Conservation (phyloP, 2,888 invertebrate species). For the Metalampra italica region DNA sequence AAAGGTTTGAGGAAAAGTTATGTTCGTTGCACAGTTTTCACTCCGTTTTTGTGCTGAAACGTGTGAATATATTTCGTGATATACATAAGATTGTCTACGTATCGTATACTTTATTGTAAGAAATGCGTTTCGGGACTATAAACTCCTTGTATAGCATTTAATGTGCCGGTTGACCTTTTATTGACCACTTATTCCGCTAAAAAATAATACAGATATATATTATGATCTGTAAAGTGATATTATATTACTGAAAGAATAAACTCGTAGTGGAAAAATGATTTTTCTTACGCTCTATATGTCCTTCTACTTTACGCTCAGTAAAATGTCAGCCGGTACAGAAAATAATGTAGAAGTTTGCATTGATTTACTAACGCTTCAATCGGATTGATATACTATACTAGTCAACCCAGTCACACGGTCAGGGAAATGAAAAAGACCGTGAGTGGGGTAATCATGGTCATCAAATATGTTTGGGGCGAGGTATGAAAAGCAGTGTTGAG, state of each 20-base stretch:
- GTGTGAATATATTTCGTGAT: conserved; percentile 19
- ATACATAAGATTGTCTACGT: conserved; percentile 23
- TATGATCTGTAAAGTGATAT: too few relatives aligned
- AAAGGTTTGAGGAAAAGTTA: neutral
- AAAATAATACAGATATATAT: too few relatives aligned
- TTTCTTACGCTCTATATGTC: neutral
- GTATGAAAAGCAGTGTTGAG: too few relatives aligned
- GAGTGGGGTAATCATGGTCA: neutral
- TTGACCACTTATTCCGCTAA: too few relatives aligned
- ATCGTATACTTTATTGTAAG: conserved; percentile 11
- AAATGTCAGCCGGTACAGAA: conserved; percentile 21
- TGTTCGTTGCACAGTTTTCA: conserved; percentile 8
- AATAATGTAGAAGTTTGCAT: conserved; percentile 34
- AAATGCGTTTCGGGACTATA: conserved; percentile 24
- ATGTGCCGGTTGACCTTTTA: conserved; percentile 1
- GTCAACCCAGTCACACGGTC: conserved; percentile 33
- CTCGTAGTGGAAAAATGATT: too few relatives aligned
- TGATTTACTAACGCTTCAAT: conserved; percentile 34
- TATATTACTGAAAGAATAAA: too few relatives aligned
- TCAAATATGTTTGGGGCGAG: too few relatives aligned
- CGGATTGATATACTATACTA: conserved; percentile 39
- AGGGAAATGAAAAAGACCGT: conserved; percentile 10
- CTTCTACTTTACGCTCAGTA: too few relatives aligned
- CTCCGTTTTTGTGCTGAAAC: conserved; percentile 13
- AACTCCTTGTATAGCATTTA: conserved; percentile 43